Conservation (phyloP, 2,797 vertebrate species). For the Myiotriccus ornatus region DNA sequence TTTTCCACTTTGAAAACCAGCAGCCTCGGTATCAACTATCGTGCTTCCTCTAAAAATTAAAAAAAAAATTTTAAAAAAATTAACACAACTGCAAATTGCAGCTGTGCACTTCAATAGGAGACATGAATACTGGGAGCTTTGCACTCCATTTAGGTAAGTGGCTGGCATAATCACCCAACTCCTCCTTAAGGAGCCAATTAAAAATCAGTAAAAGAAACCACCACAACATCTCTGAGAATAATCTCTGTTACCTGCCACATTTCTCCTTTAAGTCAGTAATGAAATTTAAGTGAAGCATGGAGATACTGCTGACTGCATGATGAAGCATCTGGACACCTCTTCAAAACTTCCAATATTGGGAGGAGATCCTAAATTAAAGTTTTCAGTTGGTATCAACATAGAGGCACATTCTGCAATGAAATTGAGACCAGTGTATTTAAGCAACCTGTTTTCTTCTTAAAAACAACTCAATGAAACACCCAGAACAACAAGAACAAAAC, state of each 20-base stretch:
- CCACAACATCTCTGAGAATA: background rate
- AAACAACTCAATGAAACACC: background rate
- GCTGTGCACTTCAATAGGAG: background rate
- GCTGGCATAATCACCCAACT: background rate
- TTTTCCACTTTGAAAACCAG: background rate
- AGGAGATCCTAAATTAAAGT: background rate
- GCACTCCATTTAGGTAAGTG: background rate
- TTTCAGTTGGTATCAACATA: background rate
- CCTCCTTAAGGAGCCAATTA: background rate
- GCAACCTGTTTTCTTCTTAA: background rate
- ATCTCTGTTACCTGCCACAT: background rate
- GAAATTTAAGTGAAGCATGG: background rate
- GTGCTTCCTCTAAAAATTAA: background rate
- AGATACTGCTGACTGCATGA: background rate
- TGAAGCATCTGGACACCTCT: background rate
- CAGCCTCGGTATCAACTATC: background rate
- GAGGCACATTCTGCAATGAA: background rate
- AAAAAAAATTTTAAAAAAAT: background rate
- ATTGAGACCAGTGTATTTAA: background rate
- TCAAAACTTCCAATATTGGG: background rate
- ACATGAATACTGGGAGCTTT: background rate
- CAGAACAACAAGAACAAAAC: background rate
- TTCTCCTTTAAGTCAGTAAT: background rate
- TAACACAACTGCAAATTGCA: background rate
- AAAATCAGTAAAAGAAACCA: background rate